These are phyloP conservation scores for Embidobia sp. DNA, from an alignment of 2,888 invertebrate species.

Conservation along the genomic window DNA sequence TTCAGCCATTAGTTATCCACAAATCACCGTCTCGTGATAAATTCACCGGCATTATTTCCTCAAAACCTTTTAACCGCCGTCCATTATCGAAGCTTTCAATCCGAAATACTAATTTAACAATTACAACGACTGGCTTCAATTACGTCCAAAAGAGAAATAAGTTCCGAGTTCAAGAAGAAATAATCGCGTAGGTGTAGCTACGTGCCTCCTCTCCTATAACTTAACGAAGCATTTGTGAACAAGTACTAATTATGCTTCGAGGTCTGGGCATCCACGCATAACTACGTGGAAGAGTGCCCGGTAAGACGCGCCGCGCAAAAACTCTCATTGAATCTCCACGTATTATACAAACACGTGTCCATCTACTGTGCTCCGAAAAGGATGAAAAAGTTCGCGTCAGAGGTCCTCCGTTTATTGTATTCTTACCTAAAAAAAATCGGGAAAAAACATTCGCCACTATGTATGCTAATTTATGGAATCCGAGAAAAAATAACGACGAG, in stretches of 20 bases:
- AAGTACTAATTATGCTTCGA: constrained; percentile 74
- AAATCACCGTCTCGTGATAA: constrained; percentile 31
- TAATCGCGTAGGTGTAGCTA: constrained; percentile 60
- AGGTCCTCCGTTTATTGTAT: constrained; percentile 19
- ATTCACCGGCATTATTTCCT: constrained; percentile 35
- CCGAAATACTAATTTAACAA: constrained; percentile 59
- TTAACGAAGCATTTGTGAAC: constrained; percentile 69
- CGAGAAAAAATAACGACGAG: constrained; percentile 34
- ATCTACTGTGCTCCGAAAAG: constrained; percentile 30
- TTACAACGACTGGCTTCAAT: constrained; percentile 51
- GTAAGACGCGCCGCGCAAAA: constrained; percentile 47
- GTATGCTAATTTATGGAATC: constrained; percentile 61
- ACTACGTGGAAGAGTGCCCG: constrained; percentile 51
- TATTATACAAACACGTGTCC: constrained; percentile 49
- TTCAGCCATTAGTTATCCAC: constrained; percentile 38
- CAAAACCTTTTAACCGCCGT: constrained; percentile 36
- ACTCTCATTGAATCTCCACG: constrained; percentile 53
- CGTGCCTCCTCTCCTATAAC: constrained; percentile 57
- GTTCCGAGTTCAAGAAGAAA: constrained; percentile 38
- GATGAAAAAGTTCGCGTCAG: constrained; percentile 25
- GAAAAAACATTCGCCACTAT: constrained; percentile 29
- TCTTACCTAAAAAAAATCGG: constrained; percentile 8
- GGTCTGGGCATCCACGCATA: constrained; percentile 62
- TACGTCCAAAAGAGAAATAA: constrained; percentile 45
- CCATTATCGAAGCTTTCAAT: constrained; percentile 46